These are phyloP conservation scores for Drosophila paranaensis DNA, from an alignment of 2,888 invertebrate genomes.

Conservation along the genomic window DNA sequence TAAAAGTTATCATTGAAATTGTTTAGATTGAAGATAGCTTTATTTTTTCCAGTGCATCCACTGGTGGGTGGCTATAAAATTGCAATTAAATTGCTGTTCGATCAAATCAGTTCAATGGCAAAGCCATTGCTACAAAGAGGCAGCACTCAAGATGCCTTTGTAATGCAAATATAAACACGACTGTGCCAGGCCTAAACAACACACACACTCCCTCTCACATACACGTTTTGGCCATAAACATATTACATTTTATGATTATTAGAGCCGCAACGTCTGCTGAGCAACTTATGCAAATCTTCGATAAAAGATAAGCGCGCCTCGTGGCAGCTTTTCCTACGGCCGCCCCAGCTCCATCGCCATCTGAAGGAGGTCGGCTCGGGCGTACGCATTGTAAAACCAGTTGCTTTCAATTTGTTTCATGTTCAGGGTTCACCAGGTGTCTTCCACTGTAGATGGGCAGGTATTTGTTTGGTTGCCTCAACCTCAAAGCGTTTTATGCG, in stretches of 20 bases:
- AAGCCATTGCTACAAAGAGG: constrained; percentile 12
- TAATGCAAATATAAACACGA: constrained; percentile 68
- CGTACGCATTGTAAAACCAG: constrained; percentile 30
- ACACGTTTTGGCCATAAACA: constrained; percentile 65
- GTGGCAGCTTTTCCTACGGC: constrained; percentile 23
- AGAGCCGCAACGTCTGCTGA: constrained; percentile 46
- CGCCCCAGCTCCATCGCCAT: constrained; percentile 16
- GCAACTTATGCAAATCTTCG: constrained; percentile 64
- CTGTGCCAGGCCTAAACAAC: constrained; percentile 37
- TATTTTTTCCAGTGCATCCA: background rate
- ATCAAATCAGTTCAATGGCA: constrained; percentile 70
- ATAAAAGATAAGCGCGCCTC: constrained; percentile 43
- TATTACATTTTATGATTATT: constrained; percentile 76
- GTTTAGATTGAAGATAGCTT: background rate
- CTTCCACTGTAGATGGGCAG: constrained; percentile 6
- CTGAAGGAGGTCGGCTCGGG: constrained; percentile 14
- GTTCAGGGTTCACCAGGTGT: constrained; percentile 37
- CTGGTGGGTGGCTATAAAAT: constrained; percentile 44
- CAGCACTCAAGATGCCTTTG: constrained; percentile 67
- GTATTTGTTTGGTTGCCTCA: constrained; percentile 28
- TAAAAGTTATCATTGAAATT: background rate
- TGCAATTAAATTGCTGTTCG: constrained; percentile 74
- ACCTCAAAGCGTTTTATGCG: constrained; percentile 41
- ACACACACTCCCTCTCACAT: constrained; percentile 3
- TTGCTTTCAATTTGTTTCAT: constrained; percentile 22